phyloP scores from a whole-genome alignment of 2,113 vertebrate genomes.

The Pantherophis guttatus region DNA sequence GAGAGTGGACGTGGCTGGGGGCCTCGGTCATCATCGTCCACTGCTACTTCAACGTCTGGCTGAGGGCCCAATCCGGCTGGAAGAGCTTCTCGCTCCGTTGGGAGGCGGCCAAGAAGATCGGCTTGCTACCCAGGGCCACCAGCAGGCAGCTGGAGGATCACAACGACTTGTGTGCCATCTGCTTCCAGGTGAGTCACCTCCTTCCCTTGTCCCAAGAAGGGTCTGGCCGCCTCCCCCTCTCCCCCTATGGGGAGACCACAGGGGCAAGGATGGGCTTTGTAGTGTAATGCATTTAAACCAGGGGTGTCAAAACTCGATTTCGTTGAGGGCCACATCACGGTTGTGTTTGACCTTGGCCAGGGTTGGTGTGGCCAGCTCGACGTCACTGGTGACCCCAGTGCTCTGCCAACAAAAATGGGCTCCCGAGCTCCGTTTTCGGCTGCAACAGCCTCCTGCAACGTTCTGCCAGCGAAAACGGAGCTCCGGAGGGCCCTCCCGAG shows the following conservation, averaged over 20 bases:
- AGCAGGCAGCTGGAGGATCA: conserved; percentile 70
- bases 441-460: too few species aligned
- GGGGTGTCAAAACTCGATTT: too few species aligned
- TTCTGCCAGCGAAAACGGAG: too few species aligned
- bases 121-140: conserved; percentile 73
- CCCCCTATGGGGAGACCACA: background rate
- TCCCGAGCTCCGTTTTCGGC: too few species aligned
- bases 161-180: conserved; percentile 84
- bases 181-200: conserved; percentile 76
- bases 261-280: background rate
- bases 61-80: conserved; percentile 83
- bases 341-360: too few species aligned
- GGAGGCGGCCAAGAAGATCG: conserved; percentile 82
- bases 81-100: conserved; percentile 81
- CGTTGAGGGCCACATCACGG: too few species aligned
- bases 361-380: too few species aligned
- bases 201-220: background rate
- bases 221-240: background rate
- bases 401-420: too few species aligned
- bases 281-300: background rate
- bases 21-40: conserved; percentile 83
- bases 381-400: too few species aligned
- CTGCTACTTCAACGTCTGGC: conserved; percentile 88
- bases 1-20: conserved; percentile 90
- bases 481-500: too few species aligned